Conservation (phyloP, 1,140 invertebrate species). For the Plectus sambesii region DNA sequence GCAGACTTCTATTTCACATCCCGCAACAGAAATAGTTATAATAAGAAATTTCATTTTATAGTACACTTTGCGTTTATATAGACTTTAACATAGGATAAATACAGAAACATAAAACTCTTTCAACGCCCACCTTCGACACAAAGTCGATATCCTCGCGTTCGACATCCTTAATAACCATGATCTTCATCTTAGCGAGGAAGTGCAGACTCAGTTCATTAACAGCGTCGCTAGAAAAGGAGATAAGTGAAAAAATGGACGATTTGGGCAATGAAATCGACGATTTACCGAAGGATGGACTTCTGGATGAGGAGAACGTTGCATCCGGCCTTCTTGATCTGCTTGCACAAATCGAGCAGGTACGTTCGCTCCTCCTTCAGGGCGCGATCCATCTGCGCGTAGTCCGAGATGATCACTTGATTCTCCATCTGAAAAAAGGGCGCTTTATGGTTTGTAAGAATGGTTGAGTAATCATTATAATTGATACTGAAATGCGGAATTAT, state of each 20-base stretch:
- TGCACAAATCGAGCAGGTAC: conserved; percentile 96
- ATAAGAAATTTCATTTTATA: too few relatives aligned
- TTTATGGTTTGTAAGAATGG: conserved; percentile 46
- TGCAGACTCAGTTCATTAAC: conserved; percentile 90
- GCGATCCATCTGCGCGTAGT: conserved; percentile 97
- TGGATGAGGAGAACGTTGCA: conserved; percentile 96
- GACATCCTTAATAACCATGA: conserved; percentile 94
- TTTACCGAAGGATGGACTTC: conserved; percentile 85
- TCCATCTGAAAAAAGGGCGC: conserved; percentile 68
- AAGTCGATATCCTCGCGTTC: conserved; percentile 96
- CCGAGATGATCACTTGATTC: conserved; percentile 85
- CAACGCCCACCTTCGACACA: conserved; percentile 72
- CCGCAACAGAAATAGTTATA: too few relatives aligned
- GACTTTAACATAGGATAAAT: too few relatives aligned
- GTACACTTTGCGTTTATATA: too few relatives aligned
- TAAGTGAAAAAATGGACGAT: conserved; percentile 57
- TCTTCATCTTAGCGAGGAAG: conserved; percentile 97
- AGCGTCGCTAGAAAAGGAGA: conserved; percentile 70
- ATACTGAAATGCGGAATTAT: background rate
- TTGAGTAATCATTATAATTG: background rate
- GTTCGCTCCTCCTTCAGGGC: conserved; percentile 93
- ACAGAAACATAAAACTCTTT: too few relatives aligned
- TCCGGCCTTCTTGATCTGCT: conserved; percentile 94
- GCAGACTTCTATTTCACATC: too few relatives aligned
- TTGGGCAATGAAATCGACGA: conserved; percentile 49